A percentile compares a stretch with the other conserved stretches of the same genome.
phyloP scores from a whole-genome alignment of 2,113 vertebrate genomes.

The Emydocephalus ijimae region DNA sequence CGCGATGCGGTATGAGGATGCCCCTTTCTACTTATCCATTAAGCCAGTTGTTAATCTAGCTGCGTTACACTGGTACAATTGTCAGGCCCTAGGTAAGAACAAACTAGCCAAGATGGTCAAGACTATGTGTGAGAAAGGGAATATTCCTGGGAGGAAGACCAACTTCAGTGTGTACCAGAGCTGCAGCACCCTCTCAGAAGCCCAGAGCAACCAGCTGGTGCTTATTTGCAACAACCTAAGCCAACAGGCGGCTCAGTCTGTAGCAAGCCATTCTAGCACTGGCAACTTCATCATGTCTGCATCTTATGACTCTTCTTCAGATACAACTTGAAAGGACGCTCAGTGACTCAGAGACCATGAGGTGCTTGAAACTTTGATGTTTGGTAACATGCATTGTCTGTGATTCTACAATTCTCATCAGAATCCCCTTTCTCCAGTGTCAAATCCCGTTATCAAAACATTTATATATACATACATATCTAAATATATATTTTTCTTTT shows the following conservation, averaged over 20 bases:
- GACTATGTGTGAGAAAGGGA: conserved; percentile 85
- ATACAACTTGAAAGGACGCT: conserved; percentile 67
- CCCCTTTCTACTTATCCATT: conserved; percentile 82
- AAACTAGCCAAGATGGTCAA: conserved; percentile 87
- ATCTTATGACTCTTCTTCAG: conserved; percentile 81
- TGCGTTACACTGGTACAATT: conserved; percentile 82
- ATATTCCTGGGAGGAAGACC: conserved; percentile 81
- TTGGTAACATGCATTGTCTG: conserved; percentile 44
- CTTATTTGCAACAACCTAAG: conserved; percentile 82
- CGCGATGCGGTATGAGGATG: conserved; percentile 80
- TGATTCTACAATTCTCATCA: conserved; percentile 51
- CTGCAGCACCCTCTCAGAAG: conserved; percentile 81
- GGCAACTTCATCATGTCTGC: conserved; percentile 80
- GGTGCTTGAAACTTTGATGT: conserved; percentile 26
- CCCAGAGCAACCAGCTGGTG: conserved; percentile 83
- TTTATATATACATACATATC: conserved; percentile 70
- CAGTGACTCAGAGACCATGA: conserved; percentile 7
- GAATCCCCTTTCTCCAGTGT: conserved; percentile 53
- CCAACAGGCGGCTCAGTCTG: conserved; percentile 79
- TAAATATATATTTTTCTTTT: conserved; percentile 68
- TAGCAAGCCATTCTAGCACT: conserved; percentile 69
- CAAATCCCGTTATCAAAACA: conserved; percentile 72
- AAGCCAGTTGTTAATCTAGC: conserved; percentile 82
- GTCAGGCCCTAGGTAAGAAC: conserved; percentile 83
- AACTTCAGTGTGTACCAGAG: conserved; percentile 87